A percentile compares a stretch with the other conserved stretches of the same genome.
Evolutionary conservation across 2,888 invertebrate species (phyloP).

Genomic region (Amblyteles armatorius): DNA sequence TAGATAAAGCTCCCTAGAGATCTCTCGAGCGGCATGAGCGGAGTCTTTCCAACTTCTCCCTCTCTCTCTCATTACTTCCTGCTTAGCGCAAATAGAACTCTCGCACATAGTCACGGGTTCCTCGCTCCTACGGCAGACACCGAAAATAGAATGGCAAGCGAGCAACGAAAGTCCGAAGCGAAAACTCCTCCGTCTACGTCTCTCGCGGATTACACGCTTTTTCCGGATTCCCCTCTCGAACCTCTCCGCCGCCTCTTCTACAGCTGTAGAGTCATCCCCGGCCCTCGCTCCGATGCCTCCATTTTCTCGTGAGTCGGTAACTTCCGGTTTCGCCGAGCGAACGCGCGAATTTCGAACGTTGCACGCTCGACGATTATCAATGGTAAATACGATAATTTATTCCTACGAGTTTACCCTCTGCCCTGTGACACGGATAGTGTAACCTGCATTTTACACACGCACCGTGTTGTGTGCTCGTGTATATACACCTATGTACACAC

Average conservation of each 20-base stretch:
- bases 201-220: constrained; percentile 19
- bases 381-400: constrained; percentile 33
- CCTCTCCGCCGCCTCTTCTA: background rate
- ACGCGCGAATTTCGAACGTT: background rate
- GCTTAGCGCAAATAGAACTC: constrained; percentile 31
- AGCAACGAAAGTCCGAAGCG: constrained; percentile 20
- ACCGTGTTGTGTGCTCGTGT: background rate
- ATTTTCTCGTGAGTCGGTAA: constrained; percentile 40
- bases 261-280: background rate
- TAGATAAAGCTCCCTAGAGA: background rate
- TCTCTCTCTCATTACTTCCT: constrained; percentile 37
- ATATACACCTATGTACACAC: background rate
- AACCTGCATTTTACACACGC: background rate
- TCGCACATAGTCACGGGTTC: background rate
- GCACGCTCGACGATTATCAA: constrained; percentile 17
- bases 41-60: background rate
- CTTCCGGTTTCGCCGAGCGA: constrained; percentile 36
- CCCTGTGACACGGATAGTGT: constrained; percentile 44
- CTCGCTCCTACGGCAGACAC: background rate
- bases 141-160: constrained; percentile 35
- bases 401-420: constrained; percentile 16
- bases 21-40: background rate
- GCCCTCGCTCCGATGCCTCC: constrained; percentile 21
- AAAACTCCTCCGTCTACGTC: background rate
- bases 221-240: constrained; percentile 17